A percentile compares a stretch with the other conserved stretches of the same genome.
Evolutionary conservation across 92 coral and sea anemone species (phyloP).

Genomic region (Zoanthus sansibaricus): DNA sequence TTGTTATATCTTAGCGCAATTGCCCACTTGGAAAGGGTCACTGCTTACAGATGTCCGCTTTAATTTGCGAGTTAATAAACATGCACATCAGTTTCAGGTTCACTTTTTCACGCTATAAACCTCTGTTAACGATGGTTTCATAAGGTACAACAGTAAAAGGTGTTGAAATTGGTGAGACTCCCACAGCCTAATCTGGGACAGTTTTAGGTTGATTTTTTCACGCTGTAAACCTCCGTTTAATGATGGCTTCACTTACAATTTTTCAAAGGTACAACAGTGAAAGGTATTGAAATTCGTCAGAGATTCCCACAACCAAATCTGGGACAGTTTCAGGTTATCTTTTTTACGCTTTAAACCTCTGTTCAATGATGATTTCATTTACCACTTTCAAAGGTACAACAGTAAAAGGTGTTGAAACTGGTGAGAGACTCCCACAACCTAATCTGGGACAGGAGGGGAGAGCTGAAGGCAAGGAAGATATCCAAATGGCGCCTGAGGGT

Average conservation of each 20-base stretch:
- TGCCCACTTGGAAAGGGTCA: too few relatives aligned
- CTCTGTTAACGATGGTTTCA: too few relatives aligned
- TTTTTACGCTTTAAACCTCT: too few relatives aligned
- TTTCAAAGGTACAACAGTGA: constrained; percentile 12
- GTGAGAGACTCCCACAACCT: background rate
- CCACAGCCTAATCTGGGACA: constrained; percentile 18
- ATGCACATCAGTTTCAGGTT: too few relatives aligned
- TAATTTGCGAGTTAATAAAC: too few relatives aligned
- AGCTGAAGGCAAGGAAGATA: constrained; percentile 18
- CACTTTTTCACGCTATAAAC: too few relatives aligned
- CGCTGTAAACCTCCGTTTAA: too few relatives aligned
- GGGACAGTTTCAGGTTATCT: background rate
- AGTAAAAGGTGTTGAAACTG: constrained; percentile 1
- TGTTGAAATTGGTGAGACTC: background rate
- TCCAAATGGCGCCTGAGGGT: constrained; percentile 12
- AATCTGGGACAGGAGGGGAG: constrained; percentile 22
- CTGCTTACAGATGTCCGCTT: too few relatives aligned
- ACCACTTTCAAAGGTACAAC: constrained; percentile 13
- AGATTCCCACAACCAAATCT: background rate
- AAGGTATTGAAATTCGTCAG: constrained; percentile 3
- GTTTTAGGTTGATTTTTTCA: too few relatives aligned
- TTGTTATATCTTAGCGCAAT: too few relatives aligned
- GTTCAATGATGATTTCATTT: background rate
- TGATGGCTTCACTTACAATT: background rate
- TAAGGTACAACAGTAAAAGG: constrained; percentile 35